Conservation (phyloP, 2,113 vertebrate genomes). For the Perca schrenkii region DNA sequence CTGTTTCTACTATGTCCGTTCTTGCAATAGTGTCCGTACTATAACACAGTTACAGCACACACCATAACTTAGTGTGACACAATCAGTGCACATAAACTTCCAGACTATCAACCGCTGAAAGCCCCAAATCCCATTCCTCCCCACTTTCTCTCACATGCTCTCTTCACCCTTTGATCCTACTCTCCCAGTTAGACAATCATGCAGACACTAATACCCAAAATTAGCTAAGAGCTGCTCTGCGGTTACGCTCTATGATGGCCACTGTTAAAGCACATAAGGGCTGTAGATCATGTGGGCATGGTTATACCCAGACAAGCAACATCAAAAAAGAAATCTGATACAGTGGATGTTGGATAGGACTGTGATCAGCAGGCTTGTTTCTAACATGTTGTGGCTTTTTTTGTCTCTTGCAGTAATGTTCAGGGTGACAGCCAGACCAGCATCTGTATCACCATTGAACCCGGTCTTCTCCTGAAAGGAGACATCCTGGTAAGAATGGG, state of each 20-base stretch:
- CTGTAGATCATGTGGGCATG: conserved; percentile 27
- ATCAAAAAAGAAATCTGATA: conserved; percentile 5
- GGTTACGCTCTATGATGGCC: not conserved
- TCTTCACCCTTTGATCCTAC: conserved; percentile 60
- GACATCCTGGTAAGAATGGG: conserved; percentile 94
- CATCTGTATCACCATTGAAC: conserved; percentile 99
- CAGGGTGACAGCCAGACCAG: conserved; percentile 97
- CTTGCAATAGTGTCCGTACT: not conserved
- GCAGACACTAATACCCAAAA: conserved; percentile 66
- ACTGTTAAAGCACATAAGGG: conserved; percentile 17
- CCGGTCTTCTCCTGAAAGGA: conserved; percentile 95
- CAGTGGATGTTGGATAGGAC: not conserved
- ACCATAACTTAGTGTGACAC: conserved; percentile 29
- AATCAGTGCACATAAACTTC: conserved; percentile 10
- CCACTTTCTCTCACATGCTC: conserved; percentile 65
- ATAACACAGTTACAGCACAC: conserved; percentile 14
- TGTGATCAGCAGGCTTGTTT: not conserved
- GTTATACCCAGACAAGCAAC: not conserved
- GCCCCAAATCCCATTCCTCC: conserved; percentile 32
- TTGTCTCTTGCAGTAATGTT: conserved; percentile 87
- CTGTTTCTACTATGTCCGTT: not conserved
- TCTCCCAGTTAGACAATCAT: conserved; percentile 39
- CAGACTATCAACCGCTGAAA: conserved; percentile 22
- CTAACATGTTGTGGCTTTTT: conserved; percentile 5
- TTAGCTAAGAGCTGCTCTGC: conserved; percentile 6